Evolutionary conservation across 2,888 invertebrate genomes (phyloP).

Genomic region (Eupithecia vulgata): DNA sequence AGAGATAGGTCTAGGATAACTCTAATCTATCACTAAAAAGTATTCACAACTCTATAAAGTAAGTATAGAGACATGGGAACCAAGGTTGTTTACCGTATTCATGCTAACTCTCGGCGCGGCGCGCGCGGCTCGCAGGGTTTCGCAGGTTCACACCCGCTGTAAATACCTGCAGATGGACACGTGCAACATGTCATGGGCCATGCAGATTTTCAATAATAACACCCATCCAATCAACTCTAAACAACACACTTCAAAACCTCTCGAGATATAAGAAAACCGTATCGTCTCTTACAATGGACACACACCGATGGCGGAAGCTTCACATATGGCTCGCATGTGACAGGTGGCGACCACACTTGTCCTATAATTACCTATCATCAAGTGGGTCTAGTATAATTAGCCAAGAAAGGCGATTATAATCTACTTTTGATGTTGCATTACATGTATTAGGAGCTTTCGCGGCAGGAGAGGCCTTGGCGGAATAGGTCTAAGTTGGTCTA

Average conservation of each 20-base stretch:
- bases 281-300: slow-evolving; percentile 52
- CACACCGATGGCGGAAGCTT: slow-evolving; percentile 65
- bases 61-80: not conserved
- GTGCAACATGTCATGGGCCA: too few relatives aligned
- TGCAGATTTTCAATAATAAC: not conserved
- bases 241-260: not conserved
- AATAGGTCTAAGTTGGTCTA: not conserved
- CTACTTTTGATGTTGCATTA: slow-evolving; percentile 23
- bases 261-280: slow-evolving; percentile 39
- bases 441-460: slow-evolving; percentile 6
- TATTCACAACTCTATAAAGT: not conserved
- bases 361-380: slow-evolving; percentile 64
- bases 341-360: slow-evolving; percentile 71
- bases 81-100: too few relatives aligned
- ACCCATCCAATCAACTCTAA: not conserved
- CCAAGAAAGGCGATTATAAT: slow-evolving; percentile 24
- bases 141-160: too few relatives aligned
- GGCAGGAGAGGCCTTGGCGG: slow-evolving; percentile 14
- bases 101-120: too few relatives aligned
- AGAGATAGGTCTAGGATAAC: too few relatives aligned
- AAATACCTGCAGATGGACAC: too few relatives aligned
- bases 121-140: too few relatives aligned
- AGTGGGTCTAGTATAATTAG: slow-evolving; percentile 56
- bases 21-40: too few relatives aligned
- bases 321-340: slow-evolving; percentile 74